Conservation (phyloP, 2,113 vertebrate genomes). For the Urocitellus parryii region DNA sequence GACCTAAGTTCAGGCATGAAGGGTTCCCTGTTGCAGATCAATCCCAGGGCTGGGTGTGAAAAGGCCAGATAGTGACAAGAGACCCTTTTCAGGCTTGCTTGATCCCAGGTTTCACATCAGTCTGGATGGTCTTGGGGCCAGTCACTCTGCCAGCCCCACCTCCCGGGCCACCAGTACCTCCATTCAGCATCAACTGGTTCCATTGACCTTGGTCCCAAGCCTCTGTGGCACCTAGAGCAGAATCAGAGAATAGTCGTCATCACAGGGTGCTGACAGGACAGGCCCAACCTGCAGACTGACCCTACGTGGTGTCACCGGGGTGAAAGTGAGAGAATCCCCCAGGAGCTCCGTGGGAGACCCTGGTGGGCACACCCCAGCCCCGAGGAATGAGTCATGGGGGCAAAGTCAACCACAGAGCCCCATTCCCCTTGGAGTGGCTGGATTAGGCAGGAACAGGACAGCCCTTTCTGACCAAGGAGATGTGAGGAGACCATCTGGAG, state of each 20-base stretch:
- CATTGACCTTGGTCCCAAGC: too few relatives aligned
- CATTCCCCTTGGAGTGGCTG: fast-evolving
- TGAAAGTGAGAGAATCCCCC: too few relatives aligned
- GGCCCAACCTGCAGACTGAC: not conserved
- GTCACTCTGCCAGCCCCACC: not conserved
- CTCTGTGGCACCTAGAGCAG: too few relatives aligned
- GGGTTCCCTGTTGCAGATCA: fast-evolving
- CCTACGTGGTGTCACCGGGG: not conserved
- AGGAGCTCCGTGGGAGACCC: not conserved
- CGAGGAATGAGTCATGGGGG: not conserved
- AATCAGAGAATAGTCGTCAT: too few relatives aligned
- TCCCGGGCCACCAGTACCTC: fast-evolving
- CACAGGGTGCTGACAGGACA: too few relatives aligned
- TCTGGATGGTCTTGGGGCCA: not conserved
- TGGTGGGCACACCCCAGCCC: not conserved
- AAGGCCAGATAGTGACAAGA: not conserved
- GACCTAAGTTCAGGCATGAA: not conserved
- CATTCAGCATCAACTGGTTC: not conserved
- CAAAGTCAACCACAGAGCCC: too few relatives aligned
- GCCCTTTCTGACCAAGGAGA: not conserved
- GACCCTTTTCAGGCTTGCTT: not conserved
- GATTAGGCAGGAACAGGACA: not conserved
- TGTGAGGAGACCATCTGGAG: not conserved
- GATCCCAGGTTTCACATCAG: not conserved
- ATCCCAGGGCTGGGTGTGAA: not conserved